Percentiles rank a stretch among this genome's conserved stretches.
These are phyloP conservation scores for Ophion costatus DNA, from an alignment of 2,888 invertebrate genomes.

Conservation along the genomic window DNA sequence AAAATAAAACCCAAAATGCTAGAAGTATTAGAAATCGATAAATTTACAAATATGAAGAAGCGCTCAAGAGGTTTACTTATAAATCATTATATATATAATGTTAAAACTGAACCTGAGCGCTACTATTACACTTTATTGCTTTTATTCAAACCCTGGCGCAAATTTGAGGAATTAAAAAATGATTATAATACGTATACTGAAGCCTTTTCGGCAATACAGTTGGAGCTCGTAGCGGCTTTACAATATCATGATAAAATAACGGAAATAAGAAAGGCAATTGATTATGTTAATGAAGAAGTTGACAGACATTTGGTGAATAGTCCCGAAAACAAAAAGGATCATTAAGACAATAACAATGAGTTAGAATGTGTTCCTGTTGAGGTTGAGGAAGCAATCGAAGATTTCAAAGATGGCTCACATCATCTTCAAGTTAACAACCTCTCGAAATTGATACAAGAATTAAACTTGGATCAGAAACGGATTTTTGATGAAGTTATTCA, in stretches of 20 bases:
- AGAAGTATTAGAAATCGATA: neutral
- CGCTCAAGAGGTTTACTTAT: conserved; percentile 48
- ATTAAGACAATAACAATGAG: conserved; percentile 56
- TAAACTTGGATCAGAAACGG: conserved; percentile 68
- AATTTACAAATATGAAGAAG: no score
- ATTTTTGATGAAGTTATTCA: conserved; percentile 62
- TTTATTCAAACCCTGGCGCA: conserved; percentile 69
- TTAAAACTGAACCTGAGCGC: conserved; percentile 62
- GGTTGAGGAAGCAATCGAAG: conserved; percentile 5
- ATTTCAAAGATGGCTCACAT: conserved; percentile 49
- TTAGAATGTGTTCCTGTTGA: conserved; percentile 55
- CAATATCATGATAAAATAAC: conserved; percentile 57
- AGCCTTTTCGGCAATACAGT: conserved; percentile 59
- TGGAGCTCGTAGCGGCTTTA: conserved; percentile 58
- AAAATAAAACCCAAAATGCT: neutral
- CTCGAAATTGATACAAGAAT: conserved; percentile 59
- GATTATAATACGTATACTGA: conserved; percentile 54
- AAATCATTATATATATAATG: conserved; percentile 69
- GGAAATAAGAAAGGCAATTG: conserved; percentile 48
- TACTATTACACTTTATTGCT: conserved; percentile 69
- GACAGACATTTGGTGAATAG: conserved; percentile 64
- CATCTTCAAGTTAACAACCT: conserved; percentile 52
- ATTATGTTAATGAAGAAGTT: conserved; percentile 57
- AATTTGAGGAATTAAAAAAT: conserved; percentile 59
- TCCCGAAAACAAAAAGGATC: conserved; percentile 59